A percentile compares a stretch with the other conserved stretches of the same genome.
Evolutionary conservation across 2,113 vertebrate genomes (phyloP).

Genomic region (Callionymus lyra): DNA sequence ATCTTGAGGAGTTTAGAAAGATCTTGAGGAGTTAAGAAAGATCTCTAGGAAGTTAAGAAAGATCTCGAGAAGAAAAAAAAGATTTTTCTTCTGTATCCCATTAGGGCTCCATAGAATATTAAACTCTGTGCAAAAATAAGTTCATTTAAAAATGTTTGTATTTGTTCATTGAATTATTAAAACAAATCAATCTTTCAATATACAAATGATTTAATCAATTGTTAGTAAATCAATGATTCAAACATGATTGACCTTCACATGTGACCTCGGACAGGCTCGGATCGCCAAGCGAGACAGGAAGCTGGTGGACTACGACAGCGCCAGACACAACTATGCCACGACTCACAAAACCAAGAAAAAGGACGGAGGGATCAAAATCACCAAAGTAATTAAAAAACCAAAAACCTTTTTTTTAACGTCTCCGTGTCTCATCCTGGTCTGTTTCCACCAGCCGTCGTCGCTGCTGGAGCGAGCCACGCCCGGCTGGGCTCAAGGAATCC

Average conservation of each 20-base stretch:
- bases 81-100: too few species aligned
- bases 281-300: constrained; percentile 95
- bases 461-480: constrained; percentile 96
- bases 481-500: constrained; percentile 97
- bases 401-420: background rate
- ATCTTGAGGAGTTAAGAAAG: too few species aligned
- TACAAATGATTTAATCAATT: too few species aligned
- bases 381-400: constrained; percentile 74
- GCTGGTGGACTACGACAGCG: constrained; percentile 93
- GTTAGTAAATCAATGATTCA: background rate
- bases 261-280: constrained; percentile 67
- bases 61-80: too few species aligned
- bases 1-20: too few species aligned
- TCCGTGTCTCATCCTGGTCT: background rate
- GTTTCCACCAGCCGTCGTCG: constrained; percentile 76
- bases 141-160: too few species aligned
- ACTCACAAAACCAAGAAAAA: constrained; percentile 95
- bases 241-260: background rate
- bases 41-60: too few species aligned
- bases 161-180: too few species aligned
- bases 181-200: too few species aligned
- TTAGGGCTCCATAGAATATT: too few species aligned
- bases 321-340: constrained; percentile 87
- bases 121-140: too few species aligned
- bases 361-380: constrained; percentile 84